Evolutionary conservation across 2,113 vertebrate species (phyloP), one percentile per base, ranked within the genome.

Genomic region (Halcyon senegalensis): DNA sequence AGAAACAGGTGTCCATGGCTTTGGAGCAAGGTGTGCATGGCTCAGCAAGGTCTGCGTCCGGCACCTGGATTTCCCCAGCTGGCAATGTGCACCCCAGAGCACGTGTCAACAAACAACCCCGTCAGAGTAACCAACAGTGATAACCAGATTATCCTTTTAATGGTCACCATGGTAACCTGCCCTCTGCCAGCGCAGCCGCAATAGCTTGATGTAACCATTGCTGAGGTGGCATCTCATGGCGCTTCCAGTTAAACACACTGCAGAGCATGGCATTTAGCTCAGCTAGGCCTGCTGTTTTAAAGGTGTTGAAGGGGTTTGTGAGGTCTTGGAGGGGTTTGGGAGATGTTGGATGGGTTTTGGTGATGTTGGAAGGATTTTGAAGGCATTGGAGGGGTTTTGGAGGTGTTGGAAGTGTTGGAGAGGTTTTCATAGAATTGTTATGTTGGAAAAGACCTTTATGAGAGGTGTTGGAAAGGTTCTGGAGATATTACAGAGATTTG

Each of bases 261-360:
- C 24, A 0, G 1, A 48, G 48, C 63, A n/a, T 0, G 0, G 51
- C 41, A 28, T 0, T 1, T 3, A 24, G 44, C 53, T 39, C 0
- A 0, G 53, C 89, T 83, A 4, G 0, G 53, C 44, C 1, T 2
- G 39, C 3, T 13, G 20, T 59, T 73, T 62, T 23, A 33, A 21
- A 30, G 35, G 3, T 5, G 5, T 27, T 19, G 15, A 62, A 44
- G 15, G 8, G 53, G 5, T 30, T 60, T 46, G 9, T 39, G 20
- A 66, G 20, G 9, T 9, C 5, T 39, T 37, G 23, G 20, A 11
- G 19, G 4, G 35, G 9, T 7, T 69, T 44, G 19, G 50, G 33
- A 37, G 13, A 3, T 4, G 9, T 31, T 43, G 30, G n/a, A 43
- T 8, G 0, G 16, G 4, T 16, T 76, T 2, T n/a, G 31, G 27